Evolutionary conservation across 2,797 vertebrate species (phyloP).

Genomic region (Scomberomorus guttatus): DNA sequence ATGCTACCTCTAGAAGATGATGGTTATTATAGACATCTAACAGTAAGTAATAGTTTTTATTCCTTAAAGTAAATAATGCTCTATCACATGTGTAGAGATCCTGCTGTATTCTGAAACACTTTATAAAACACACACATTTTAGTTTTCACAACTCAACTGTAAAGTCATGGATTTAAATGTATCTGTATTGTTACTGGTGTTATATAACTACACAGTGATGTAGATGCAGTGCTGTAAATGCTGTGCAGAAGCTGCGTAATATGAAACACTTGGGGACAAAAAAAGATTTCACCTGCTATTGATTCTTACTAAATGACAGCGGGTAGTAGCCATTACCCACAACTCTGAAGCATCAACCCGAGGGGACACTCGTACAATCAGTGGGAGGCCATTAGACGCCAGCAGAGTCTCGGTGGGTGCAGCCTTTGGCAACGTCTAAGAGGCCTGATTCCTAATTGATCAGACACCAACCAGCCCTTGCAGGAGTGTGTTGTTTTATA

Average conservation of each 20-base stretch:
- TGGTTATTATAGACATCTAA: not conserved
- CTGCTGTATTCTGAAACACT: not conserved
- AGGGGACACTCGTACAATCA: slow-evolving; percentile 40
- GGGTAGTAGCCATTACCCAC: slow-evolving; percentile 51
- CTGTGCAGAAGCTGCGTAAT: not conserved
- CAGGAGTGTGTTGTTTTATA: slow-evolving; percentile 48
- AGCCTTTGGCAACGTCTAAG: slow-evolving; percentile 55
- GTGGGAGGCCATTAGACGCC: slow-evolving; percentile 69
- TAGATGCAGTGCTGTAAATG: not conserved
- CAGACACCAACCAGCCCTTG: slow-evolving; percentile 53
- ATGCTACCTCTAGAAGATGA: no score
- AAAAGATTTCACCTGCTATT: slow-evolving; percentile 38
- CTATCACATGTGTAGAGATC: not conserved
- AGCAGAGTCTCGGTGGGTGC: slow-evolving; percentile 53
- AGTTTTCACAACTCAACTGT: not conserved
- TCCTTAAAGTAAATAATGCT: not conserved
- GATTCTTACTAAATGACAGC: slow-evolving; percentile 48
- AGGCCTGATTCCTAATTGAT: slow-evolving; percentile 67
- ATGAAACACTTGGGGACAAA: slow-evolving; percentile 6
- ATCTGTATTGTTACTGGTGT: not conserved
- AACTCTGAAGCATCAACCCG: slow-evolving; percentile 45
- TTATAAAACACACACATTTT: not conserved
- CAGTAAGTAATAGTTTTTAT: not conserved
- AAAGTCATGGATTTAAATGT: not conserved
- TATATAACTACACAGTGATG: not conserved